These are phyloP conservation scores for Planococcus citri DNA, from an alignment of 1,140 invertebrate species.

Conservation along the genomic window DNA sequence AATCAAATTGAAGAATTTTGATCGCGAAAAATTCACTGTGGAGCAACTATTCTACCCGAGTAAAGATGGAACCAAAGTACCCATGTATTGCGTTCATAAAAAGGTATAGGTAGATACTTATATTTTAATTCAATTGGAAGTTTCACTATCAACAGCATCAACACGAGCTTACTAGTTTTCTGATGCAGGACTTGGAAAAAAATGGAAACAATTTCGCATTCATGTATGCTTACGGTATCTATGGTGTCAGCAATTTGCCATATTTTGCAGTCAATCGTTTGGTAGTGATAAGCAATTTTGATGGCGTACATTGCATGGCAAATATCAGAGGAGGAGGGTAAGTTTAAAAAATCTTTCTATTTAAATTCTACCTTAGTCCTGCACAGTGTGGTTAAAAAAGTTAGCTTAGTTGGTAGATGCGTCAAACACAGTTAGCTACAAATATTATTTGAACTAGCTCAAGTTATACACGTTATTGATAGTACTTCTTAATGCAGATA, in stretches of 20 bases:
- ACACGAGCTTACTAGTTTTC: too few relatives aligned
- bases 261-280: conserved; percentile 67
- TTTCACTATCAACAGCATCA: background rate
- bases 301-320: conserved; percentile 77
- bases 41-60: conserved; percentile 71
- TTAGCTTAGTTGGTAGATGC: too few relatives aligned
- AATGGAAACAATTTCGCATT: conserved; percentile 65
- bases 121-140: background rate
- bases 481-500: too few relatives aligned
- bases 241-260: conserved; percentile 84
- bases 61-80: conserved; percentile 90
- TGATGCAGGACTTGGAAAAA: conserved; percentile 44
- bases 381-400: too few relatives aligned
- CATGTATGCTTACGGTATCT: conserved; percentile 95
- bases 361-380: too few relatives aligned
- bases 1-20: conserved; percentile 72
- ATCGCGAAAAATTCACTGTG: conserved; percentile 57
- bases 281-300: conserved; percentile 80
- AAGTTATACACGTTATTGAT: too few relatives aligned
- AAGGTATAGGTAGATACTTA: conserved; percentile 55
- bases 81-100: conserved; percentile 90
- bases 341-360: too few relatives aligned
- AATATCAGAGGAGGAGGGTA: conserved; percentile 94
- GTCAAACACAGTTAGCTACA: too few relatives aligned
- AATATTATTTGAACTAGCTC: too few relatives aligned